Evolutionary conservation across 2,797 vertebrate genomes (phyloP), one percentile per base, ranked within the genome.

Genomic region (Streptopelia turtur): DNA sequence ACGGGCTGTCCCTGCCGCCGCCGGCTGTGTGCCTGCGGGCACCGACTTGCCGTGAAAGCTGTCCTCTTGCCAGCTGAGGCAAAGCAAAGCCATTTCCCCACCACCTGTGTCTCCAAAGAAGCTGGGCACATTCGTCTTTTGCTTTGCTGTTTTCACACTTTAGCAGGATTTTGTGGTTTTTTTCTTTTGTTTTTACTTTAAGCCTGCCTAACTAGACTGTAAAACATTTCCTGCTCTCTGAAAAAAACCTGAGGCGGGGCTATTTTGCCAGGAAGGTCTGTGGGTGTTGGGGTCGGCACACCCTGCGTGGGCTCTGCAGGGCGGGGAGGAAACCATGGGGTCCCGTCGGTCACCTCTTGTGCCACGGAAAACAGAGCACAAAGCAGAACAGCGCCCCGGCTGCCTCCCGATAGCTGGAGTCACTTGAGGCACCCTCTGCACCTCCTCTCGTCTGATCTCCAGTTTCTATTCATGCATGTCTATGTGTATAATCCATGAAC

Each of bases 361-460:
- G 21, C 9, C 65, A 23, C 1, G 5, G 59, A 80, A 74, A 83
- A 63, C 31, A 4, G 2, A 1, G 24, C 13, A 11, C 5, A 52
- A 35, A 4, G 23, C 14, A n/a, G 6, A 49, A 28, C n/a, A 59
- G 21, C 0, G 0, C 2, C 1, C 16, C 6, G 9, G 8, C 41
- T 63, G 60, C 6, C 2, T 28, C 66, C 25, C 5, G 13, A 18
- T 64, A 35, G 24, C 13, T 79, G n/a, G 2, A 4, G 24, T 7
- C 12, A 6, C 24, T 28, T 28, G n/a, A 41, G 37, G 21, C 37
- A 57, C 47, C 50, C 55, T 52, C 4, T 0, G 16, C 20, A 78
- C 8, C 28, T 86, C 39, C 37, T 53, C 27, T 77, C 3, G 0
- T 47, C 47, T 27, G 12, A 11, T 53, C 22, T 76, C 1, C 0